These are phyloP conservation scores for Taenaris catops DNA, from an alignment of 2,888 invertebrate genomes.

Conservation along the genomic window DNA sequence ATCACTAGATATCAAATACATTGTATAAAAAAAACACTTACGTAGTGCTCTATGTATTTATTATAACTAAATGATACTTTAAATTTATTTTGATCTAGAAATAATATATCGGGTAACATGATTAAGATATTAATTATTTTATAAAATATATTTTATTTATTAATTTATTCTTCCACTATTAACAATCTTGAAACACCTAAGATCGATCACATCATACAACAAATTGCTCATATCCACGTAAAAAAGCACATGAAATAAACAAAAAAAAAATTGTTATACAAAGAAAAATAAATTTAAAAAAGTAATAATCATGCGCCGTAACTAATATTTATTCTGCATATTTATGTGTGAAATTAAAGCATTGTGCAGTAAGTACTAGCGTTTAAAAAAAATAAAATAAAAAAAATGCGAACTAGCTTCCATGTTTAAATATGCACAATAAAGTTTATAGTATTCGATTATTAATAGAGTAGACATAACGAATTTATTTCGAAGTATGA, in stretches of 20 bases:
- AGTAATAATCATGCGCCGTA: slow-evolving; percentile 15
- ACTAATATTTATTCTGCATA: slow-evolving; percentile 9
- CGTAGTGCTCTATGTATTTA: not conserved
- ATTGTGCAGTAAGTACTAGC: slow-evolving; percentile 26
- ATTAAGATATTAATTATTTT: slow-evolving; percentile 2
- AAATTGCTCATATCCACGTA: slow-evolving; percentile 6
- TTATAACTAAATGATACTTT: not conserved
- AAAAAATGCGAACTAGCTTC: slow-evolving; percentile 18
- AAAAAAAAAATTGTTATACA: not conserved
- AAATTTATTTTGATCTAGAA: not conserved
- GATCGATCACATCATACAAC: slow-evolving; percentile 13
- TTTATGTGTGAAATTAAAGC: slow-evolving; percentile 20
- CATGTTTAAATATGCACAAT: slow-evolving; percentile 12
- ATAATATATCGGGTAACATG: slow-evolving; percentile 1
- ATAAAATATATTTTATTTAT: no score
- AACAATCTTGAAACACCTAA: no score
- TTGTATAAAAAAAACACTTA: not conserved
- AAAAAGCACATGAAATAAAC: slow-evolving; percentile 17
- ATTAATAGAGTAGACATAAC: no score
- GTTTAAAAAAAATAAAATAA: no score
- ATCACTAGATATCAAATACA: slow-evolving; percentile 18
- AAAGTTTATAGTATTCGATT: slow-evolving; percentile 7
- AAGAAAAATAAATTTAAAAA: slow-evolving; percentile 7
- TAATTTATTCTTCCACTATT: no score
- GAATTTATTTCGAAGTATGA: slow-evolving; percentile 1